Base-by-base conservation (phyloP, 2,888 invertebrate species). In the Leptopilina myrica region DNA sequence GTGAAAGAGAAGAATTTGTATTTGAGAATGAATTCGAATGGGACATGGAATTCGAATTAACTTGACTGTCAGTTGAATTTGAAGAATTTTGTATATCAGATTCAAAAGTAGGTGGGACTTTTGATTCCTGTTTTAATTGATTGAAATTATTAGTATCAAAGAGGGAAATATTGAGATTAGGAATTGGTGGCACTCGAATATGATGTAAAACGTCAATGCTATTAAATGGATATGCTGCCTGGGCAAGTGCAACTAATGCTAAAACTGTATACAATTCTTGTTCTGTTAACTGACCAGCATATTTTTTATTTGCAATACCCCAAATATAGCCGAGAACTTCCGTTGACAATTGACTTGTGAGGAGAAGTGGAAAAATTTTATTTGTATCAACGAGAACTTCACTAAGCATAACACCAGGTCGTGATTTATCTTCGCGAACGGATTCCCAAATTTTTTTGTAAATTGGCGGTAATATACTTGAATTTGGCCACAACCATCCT, bases 311-410 rank as follows among this genome's bases (percentile, higher is more conserved):
- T 0, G 92, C 92, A 64, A 93, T 85, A 62, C 91, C 92, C 93
- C 93, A 93, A 80, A 93, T 92, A 83, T 91, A 92, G 14, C 93
- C 93, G 76, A 93, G 89, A 20, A 92, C 89, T 82, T 93, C 92
- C 0, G 92, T 92, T 0, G 92, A 88, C 76, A 93, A 86, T 80
- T 92, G 92, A 84, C 93, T 93, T n/a, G 92, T 92, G 59, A 93
- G 87, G 53, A 93, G 87, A 14, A 93, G 80, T 1, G 92, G 91
- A 83, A 92, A 92, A n/a, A 92, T 90, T 83, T 91, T 91, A 67
- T 91, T 90, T 3, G 92, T 92, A 78, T 92, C 92, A 1, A 92
- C 92, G 4, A 91, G 86, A 8, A 88, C 53, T 77, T 91, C 91
- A 5, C 85, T 82, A 66, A 87, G 88, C 79, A 85, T 81, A 43